Evolutionary conservation across 2,113 vertebrate genomes (phyloP).

Genomic region (Lepidothrix coronata): DNA sequence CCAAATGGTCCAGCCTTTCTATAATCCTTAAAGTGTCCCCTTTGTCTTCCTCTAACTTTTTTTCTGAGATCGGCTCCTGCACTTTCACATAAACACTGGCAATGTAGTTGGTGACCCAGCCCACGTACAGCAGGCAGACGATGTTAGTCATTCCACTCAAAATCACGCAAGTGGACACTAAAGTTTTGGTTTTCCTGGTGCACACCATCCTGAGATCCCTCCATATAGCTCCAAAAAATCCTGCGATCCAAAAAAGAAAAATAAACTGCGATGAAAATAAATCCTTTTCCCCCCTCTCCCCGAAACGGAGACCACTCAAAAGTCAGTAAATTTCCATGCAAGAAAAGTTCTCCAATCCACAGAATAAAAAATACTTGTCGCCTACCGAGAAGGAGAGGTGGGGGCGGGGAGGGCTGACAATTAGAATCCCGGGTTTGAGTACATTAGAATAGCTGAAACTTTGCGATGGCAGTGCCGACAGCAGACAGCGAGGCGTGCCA

Average conservation of each 20-base stretch:
- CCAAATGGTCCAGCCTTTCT: slow-evolving; percentile 93
- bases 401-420: slow-evolving; percentile 2
- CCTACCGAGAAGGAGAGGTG: slow-evolving; percentile 46
- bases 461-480: neutral
- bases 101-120: slow-evolving; percentile 98
- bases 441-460: slow-evolving; percentile 36
- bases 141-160: slow-evolving; percentile 98
- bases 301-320: neutral
- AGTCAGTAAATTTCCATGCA: slow-evolving; percentile 47
- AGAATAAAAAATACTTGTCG: neutral
- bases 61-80: slow-evolving; percentile 87
- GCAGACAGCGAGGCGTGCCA: neutral
- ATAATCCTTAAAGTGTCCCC: slow-evolving; percentile 95
- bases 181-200: slow-evolving; percentile 99
- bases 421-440: neutral
- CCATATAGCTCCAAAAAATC: slow-evolving; percentile 81
- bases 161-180: slow-evolving; percentile 99
- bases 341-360: slow-evolving; percentile 20
- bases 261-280: neutral
- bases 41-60: slow-evolving; percentile 90
- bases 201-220: slow-evolving; percentile 96
- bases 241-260: slow-evolving; percentile 62
- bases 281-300: neutral
- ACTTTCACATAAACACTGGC: slow-evolving; percentile 94
- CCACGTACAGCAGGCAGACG: slow-evolving; percentile 95